Percentiles rank a stretch among this genome's conserved stretches.
phyloP scores from a whole-genome alignment of 1,140 invertebrate species.

The Drosophila sucinea region DNA sequence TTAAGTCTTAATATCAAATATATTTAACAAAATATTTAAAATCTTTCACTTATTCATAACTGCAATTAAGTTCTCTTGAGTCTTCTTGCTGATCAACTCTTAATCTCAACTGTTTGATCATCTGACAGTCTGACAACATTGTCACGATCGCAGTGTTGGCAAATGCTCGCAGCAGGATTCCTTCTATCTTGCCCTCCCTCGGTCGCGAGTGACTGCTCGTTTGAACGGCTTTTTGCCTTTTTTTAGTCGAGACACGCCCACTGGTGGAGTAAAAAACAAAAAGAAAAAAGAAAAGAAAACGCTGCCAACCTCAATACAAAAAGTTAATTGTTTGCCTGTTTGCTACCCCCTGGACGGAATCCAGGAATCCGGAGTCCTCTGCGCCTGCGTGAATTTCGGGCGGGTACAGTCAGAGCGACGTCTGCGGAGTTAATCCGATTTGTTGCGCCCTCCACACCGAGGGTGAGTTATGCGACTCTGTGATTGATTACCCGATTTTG shows the following conservation, averaged over 20 bases:
- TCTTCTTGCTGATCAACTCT: neutral
- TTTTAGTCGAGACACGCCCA: constrained; percentile 34
- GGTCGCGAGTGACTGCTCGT: constrained; percentile 23
- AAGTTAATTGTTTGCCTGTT: constrained; percentile 70
- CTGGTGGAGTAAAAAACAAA: constrained; percentile 6
- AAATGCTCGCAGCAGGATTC: constrained; percentile 35
- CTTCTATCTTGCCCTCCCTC: neutral
- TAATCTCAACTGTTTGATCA: constrained; percentile 35
- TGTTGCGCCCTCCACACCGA: constrained; percentile 61
- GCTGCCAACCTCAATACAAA: constrained; percentile 57
- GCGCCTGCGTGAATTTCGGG: constrained; percentile 68
- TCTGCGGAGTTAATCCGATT: constrained; percentile 74
- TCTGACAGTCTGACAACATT: constrained; percentile 44
- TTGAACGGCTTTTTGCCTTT: constrained; percentile 31
- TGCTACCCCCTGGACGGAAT: constrained; percentile 47
- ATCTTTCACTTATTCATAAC: constrained; percentile 25
- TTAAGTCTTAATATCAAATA: neutral
- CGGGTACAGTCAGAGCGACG: constrained; percentile 61
- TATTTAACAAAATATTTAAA: neutral
- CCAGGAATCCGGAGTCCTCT: constrained; percentile 21
- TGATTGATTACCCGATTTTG: constrained; percentile 75
- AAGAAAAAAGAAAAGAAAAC: constrained; percentile 15
- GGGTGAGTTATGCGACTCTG: constrained; percentile 74
- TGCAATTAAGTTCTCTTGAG: too few species aligned
- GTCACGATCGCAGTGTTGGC: constrained; percentile 54